A percentile compares a stretch with the other conserved stretches of the same genome.
Evolutionary conservation across 2,888 invertebrate species (phyloP).

Genomic region (Coelopa pilipes): DNA sequence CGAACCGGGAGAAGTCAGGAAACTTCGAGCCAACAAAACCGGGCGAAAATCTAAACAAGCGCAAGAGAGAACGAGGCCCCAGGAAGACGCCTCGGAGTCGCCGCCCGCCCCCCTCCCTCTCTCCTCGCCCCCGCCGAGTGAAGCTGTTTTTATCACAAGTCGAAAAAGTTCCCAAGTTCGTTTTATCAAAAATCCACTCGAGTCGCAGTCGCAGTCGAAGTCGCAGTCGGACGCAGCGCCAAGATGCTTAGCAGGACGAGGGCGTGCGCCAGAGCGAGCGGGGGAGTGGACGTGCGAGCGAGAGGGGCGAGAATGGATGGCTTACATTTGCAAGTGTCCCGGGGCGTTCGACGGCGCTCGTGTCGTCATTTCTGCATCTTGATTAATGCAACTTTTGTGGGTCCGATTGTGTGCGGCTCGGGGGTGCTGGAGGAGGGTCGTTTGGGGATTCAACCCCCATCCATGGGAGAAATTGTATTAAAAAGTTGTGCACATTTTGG

Average conservation of each 20-base stretch:
- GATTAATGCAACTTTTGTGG: slow-evolving; percentile 24
- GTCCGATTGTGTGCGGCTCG: not conserved
- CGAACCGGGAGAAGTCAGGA: slow-evolving; percentile 5
- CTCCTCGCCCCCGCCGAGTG: not conserved
- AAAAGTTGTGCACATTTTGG: too few relatives aligned
- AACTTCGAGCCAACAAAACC: not conserved
- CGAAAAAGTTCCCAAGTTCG: slow-evolving; percentile 24
- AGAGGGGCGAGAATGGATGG: not conserved
- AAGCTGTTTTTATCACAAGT: slow-evolving; percentile 19
- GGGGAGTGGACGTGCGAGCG: not conserved
- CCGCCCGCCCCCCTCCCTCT: too few relatives aligned
- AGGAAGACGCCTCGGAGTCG: too few relatives aligned
- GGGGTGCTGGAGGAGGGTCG: not conserved
- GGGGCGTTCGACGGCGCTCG: too few relatives aligned
- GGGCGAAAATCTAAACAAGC: slow-evolving; percentile 16
- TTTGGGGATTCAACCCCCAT: not conserved
- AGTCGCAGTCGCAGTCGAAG: not conserved
- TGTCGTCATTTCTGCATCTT: slow-evolving; percentile 13
- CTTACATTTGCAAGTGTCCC: slow-evolving; percentile 19
- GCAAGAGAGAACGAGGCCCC: not conserved
- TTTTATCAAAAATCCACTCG: slow-evolving; percentile 26
- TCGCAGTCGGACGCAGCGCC: too few relatives aligned
- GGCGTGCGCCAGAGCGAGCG: not conserved
- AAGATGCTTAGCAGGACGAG: not conserved
- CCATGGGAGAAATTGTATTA: too few relatives aligned